Conservation (phyloP, 2,797 vertebrate species). For the Oophaga sylvatica region DNA sequence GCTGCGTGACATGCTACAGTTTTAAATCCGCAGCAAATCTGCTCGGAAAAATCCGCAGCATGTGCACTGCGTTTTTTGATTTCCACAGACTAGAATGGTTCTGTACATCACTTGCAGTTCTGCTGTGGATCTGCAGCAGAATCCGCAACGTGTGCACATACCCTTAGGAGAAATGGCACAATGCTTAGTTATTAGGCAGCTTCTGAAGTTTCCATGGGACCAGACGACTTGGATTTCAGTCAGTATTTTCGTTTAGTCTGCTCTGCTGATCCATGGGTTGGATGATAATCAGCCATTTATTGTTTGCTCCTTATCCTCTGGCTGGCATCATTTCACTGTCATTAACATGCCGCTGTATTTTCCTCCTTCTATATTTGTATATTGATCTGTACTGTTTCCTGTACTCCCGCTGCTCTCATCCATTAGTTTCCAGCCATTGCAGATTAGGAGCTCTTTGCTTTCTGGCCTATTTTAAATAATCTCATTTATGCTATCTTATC, state of each 20-base stretch:
- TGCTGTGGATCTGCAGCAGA: too few relatives aligned
- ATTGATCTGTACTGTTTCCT: constrained; percentile 23
- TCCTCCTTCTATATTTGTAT: constrained; percentile 14
- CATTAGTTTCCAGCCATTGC: not conserved
- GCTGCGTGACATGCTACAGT: too few relatives aligned
- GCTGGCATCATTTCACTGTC: not conserved
- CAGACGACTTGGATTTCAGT: not conserved
- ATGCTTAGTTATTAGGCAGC: too few relatives aligned
- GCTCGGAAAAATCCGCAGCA: too few relatives aligned
- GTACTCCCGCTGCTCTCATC: not conserved
- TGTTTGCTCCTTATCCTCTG: not conserved
- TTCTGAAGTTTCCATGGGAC: not conserved
- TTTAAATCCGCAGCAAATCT: too few relatives aligned
- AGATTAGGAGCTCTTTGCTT: constrained; percentile 10
- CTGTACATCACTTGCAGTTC: too few relatives aligned
- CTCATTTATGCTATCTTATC: not conserved
- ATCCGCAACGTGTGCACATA: too few relatives aligned
- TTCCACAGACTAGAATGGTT: too few relatives aligned
- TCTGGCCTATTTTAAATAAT: constrained; percentile 18
- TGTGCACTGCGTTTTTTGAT: too few relatives aligned
- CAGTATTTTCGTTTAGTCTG: not conserved
- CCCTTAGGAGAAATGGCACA: too few relatives aligned
- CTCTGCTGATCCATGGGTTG: not conserved
- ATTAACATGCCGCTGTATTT: not conserved
- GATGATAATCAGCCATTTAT: not conserved